phyloP scores from a whole-genome alignment of 2,888 invertebrate species.

The Lissocephala sabroskyi region DNA sequence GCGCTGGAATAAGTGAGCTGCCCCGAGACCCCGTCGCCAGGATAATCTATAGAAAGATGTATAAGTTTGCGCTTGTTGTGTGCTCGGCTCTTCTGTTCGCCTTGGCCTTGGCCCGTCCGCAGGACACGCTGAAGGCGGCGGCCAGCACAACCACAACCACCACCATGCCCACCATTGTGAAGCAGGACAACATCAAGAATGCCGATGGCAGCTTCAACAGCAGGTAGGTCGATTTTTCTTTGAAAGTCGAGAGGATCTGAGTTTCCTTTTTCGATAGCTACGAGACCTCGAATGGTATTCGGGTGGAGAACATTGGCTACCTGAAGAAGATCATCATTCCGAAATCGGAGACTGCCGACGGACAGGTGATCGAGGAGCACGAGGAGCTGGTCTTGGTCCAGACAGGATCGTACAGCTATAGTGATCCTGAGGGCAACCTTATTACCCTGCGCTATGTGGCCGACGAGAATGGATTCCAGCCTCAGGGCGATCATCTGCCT shows the following conservation, averaged over 20 bases:
- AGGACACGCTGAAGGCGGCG: conserved; percentile 43
- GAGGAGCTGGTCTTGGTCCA: conserved; percentile 77
- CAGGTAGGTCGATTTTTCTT: conserved; percentile 62
- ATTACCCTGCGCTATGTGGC: conserved; percentile 79
- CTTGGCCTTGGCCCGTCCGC: conserved; percentile 58
- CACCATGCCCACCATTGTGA: conserved; percentile 73
- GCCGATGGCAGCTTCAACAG: conserved; percentile 73
- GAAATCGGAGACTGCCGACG: conserved; percentile 71
- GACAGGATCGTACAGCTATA: conserved; percentile 80
- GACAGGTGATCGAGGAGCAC: conserved; percentile 74
- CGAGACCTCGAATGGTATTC: conserved; percentile 85
- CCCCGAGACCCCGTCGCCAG: conserved; percentile 3
- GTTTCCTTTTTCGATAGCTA: conserved; percentile 75
- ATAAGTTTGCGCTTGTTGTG: conserved; percentile 50
- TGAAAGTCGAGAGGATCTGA: neutral
- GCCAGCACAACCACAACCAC: conserved; percentile 49
- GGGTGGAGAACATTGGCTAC: conserved; percentile 82
- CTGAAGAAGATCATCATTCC: conserved; percentile 77
- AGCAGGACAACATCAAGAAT: conserved; percentile 72
- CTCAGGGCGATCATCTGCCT: conserved; percentile 79
- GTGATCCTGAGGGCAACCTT: conserved; percentile 80
- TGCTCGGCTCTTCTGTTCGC: conserved; percentile 55
- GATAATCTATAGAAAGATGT: conserved; percentile 46
- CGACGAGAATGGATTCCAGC: conserved; percentile 82
- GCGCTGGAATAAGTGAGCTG: conserved; percentile 35